Evolutionary conservation across 2,888 invertebrate genomes (phyloP).

Genomic region (Amphipyra tragopoginis): DNA sequence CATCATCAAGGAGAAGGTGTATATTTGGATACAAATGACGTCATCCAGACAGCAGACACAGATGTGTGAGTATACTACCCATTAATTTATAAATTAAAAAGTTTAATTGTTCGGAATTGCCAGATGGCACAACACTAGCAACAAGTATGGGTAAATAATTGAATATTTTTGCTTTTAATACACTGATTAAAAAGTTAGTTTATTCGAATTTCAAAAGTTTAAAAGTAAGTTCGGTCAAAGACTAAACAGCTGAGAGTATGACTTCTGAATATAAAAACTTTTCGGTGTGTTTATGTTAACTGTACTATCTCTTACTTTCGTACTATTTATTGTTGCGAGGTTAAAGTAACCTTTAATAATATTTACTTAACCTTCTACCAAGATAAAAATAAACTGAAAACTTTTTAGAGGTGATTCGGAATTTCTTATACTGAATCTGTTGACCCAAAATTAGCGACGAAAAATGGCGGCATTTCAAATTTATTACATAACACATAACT

Average conservation of each 20-base stretch:
- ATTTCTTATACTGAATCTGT: conserved; percentile 19
- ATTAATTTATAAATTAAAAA: conserved; percentile 39
- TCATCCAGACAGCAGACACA: conserved; percentile 67
- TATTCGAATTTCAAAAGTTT: conserved; percentile 6
- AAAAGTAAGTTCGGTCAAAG: background rate
- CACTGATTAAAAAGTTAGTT: background rate
- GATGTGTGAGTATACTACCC: conserved; percentile 69
- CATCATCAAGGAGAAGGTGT: conserved; percentile 78
- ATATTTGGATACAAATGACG: conserved; percentile 85
- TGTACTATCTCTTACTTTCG: no score
- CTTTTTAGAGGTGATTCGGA: background rate
- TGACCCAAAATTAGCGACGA: conserved; percentile 22
- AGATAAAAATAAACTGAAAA: background rate
- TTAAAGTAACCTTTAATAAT: no score
- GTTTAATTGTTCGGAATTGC: conserved; percentile 17
- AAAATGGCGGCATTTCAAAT: conserved; percentile 42
- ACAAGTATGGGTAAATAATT: conserved; percentile 1
- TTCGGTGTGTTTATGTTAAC: no score
- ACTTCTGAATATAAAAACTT: background rate
- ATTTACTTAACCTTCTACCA: no score
- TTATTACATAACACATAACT: conserved; percentile 45
- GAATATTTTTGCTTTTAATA: background rate
- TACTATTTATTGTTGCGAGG: no score
- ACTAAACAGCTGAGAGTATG: background rate
- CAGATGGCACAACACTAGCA: conserved; percentile 4